phyloP scores from a whole-genome alignment of 35 echinoderm and acorn worm genomes.

The Antedon bifida region DNA sequence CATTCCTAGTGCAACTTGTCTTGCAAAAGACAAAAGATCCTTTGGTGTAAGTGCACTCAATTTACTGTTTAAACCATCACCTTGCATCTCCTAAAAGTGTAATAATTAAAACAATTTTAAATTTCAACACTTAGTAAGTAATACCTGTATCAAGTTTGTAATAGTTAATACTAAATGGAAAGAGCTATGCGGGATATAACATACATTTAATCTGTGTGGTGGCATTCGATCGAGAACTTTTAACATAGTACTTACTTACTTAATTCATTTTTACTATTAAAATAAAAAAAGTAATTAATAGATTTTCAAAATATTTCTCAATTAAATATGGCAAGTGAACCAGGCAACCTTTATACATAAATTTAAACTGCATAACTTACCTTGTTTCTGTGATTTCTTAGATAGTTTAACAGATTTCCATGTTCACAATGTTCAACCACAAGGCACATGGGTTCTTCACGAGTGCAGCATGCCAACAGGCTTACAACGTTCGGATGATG shows the following conservation, averaged over 20 bases:
- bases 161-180: too few species aligned
- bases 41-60: conserved; percentile 7
- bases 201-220: background rate
- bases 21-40: conserved; percentile 90
- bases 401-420: conserved; percentile 62
- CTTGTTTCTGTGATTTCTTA: conserved; percentile 59
- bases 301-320: too few species aligned
- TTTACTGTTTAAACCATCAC: background rate
- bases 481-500: conserved; percentile 91
- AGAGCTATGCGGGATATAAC: too few species aligned
- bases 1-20: conserved; percentile 93
- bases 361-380: conserved; percentile 8
- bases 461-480: conserved; percentile 66
- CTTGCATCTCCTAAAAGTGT: background rate
- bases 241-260: too few species aligned
- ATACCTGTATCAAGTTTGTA: too few species aligned
- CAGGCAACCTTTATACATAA: too few species aligned
- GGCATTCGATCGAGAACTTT: too few species aligned
- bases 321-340: too few species aligned
- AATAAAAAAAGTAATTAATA: too few species aligned
- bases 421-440: conserved; percentile 81
- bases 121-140: too few species aligned
- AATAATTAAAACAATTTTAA: background rate
- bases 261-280: too few species aligned
- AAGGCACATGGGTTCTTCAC: conserved; percentile 59